Evolutionary conservation across 2,888 invertebrate genomes (phyloP), one percentile per base, ranked within the genome.

Genomic region (Drosophila lutescens): DNA sequence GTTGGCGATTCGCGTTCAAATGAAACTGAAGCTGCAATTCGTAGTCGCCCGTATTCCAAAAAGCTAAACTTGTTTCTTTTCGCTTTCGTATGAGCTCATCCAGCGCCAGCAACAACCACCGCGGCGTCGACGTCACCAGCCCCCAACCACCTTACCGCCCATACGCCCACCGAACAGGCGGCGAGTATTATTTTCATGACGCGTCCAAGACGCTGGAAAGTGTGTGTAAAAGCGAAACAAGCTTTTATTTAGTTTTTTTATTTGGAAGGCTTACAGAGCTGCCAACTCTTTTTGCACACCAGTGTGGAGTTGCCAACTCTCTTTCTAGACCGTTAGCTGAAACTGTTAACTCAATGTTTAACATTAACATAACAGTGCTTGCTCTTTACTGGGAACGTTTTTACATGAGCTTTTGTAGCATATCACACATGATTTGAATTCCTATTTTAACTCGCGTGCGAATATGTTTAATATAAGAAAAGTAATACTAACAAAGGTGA

Each of bases 51-150:
- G 73, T 78, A 62, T 85, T 85, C 77, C 72, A 79, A 85, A 83
- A 85, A 78, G 88, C 83, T 82, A 82, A 83, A 83, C 83, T 83
- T 83, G 83, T 83, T 83, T 87, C 75, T 72, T 49, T 70, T 81
- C 70, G 36, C 78, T 82, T 61, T 87, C 62, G 80, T 73, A 83
- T 83, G 83, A 83, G 83, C 88, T 83, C 83, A 83, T 82, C 87
- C 72, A 87, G 34, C 34, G 34, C 3, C 34, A 34, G 4, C 34
- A 34, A 34, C 34, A 34, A 34, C 34, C 12, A 69, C 56, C 43
- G 26, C 30, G 32, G 12, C 30, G 26, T 4, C 57, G 36, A 59
- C 58, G 57, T 62, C 61, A 49, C 56, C 32, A 30, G 47, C 15
- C 44, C 59, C 50, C 41, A 38, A 38, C n/a, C 13, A n/a, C n/a